phyloP scores from a whole-genome alignment of 2,797 vertebrate species.

The Ataeniobius toweri region DNA sequence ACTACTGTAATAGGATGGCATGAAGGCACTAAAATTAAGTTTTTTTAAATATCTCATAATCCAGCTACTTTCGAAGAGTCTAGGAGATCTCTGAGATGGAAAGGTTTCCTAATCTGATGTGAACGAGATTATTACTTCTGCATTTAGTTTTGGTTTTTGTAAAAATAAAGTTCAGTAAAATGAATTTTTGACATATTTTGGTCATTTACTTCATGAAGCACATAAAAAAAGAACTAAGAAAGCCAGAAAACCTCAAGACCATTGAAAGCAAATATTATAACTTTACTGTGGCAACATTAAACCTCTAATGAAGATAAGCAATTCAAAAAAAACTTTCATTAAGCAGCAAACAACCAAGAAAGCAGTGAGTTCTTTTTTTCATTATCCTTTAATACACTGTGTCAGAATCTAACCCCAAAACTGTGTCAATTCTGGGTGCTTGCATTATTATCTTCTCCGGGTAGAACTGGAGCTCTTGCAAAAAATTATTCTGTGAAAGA shows the following conservation, averaged over 20 bases:
- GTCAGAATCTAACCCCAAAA: conserved; percentile 27
- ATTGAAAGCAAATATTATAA: conserved; percentile 9
- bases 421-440: conserved; percentile 33
- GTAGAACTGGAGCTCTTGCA: conserved; percentile 24
- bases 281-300: not conserved
- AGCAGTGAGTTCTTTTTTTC: conserved; percentile 21
- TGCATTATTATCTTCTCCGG: conserved; percentile 23
- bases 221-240: not conserved
- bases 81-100: not conserved
- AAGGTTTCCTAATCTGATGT: not conserved
- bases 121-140: not conserved
- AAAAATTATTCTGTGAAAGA: conserved; percentile 41
- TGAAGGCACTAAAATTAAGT: not conserved
- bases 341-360: conserved; percentile 20
- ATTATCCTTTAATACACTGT: conserved; percentile 10
- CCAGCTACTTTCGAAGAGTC: not conserved
- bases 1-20: not conserved
- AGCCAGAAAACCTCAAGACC: not conserved
- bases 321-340: not conserved
- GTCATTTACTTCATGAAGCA: too few species aligned
- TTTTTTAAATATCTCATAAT: not conserved
- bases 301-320: not conserved
- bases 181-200: too few species aligned
- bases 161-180: too few species aligned
- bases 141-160: too few species aligned